Evolutionary conservation across 2,113 vertebrate species (phyloP).

Genomic region (Macaca mulatta): DNA sequence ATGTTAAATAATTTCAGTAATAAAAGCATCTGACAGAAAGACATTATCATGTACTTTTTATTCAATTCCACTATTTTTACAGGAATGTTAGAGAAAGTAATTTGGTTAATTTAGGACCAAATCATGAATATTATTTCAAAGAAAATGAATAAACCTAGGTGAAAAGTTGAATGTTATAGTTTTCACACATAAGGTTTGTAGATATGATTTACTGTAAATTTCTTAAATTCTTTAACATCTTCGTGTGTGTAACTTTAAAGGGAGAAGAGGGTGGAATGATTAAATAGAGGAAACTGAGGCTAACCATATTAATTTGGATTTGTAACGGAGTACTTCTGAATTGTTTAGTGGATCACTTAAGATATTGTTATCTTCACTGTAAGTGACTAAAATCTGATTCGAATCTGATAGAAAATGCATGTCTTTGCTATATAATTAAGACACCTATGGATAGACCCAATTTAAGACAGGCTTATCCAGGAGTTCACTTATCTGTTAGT

Average conservation of each 20-base stretch:
- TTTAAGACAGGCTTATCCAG: neutral
- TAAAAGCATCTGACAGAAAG: neutral
- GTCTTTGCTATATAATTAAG: neutral
- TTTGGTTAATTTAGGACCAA: constrained; percentile 1
- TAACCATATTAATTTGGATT: constrained; percentile 7
- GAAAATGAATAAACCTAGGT: neutral
- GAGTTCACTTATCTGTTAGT: neutral
- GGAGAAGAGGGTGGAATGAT: neutral
- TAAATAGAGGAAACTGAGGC: neutral
- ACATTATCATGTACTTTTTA: neutral
- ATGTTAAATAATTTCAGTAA: neutral
- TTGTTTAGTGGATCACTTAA: neutral
- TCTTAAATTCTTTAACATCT: neutral
- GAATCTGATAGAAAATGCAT: constrained; percentile 27
- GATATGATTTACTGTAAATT: neutral
- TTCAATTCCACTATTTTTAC: neutral
- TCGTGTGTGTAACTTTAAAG: neutral
- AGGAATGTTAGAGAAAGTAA: neutral
- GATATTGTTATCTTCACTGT: neutral
- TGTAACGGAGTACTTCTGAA: neutral
- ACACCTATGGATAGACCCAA: neutral
- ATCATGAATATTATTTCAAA: neutral
- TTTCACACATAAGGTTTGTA: neutral
- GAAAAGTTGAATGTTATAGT: neutral
- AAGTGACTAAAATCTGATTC: neutral